phyloP scores from a whole-genome alignment of 1,140 invertebrate species.

The Drosophila melanica region DNA sequence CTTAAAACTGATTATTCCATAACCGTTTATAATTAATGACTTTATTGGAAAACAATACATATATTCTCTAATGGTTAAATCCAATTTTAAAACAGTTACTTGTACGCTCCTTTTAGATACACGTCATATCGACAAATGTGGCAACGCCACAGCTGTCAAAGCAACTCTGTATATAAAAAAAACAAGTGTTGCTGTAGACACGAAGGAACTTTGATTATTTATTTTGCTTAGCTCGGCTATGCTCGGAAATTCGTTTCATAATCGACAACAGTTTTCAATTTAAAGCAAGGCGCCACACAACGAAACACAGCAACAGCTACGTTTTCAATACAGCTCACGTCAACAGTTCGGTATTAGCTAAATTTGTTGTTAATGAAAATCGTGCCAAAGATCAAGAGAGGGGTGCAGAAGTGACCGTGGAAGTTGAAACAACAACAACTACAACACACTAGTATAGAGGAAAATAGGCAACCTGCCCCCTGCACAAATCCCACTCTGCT shows the following conservation, averaged over 20 bases:
- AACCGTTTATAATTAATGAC: not conserved
- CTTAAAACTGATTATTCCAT: not conserved
- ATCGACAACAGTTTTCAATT: slow-evolving; percentile 66
- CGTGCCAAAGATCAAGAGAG: slow-evolving; percentile 10
- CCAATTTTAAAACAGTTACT: not conserved
- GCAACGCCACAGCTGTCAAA: slow-evolving; percentile 45
- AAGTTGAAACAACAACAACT: slow-evolving; percentile 40
- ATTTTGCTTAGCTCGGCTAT: slow-evolving; percentile 42
- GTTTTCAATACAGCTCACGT: slow-evolving; percentile 20
- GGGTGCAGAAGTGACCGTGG: slow-evolving; percentile 45
- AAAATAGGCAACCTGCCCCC: slow-evolving; percentile 20
- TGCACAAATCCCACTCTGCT: not conserved
- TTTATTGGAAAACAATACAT: not conserved
- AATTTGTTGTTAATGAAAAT: slow-evolving; percentile 52
- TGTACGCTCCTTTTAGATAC: slow-evolving; percentile 17
- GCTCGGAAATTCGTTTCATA: slow-evolving; percentile 66
- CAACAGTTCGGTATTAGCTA: slow-evolving; percentile 30
- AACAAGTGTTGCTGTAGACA: slow-evolving; percentile 49
- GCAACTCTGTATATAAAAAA: slow-evolving; percentile 56
- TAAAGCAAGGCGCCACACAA: slow-evolving; percentile 19
- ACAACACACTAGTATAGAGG: slow-evolving; percentile 22
- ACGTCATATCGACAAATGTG: slow-evolving; percentile 58
- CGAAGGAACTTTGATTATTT: slow-evolving; percentile 55
- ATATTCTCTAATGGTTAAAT: not conserved
- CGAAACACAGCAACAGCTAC: slow-evolving; percentile 40